These are phyloP conservation scores for Lycaena phlaeas DNA, from an alignment of 2,888 invertebrate species.

Conservation along the genomic window DNA sequence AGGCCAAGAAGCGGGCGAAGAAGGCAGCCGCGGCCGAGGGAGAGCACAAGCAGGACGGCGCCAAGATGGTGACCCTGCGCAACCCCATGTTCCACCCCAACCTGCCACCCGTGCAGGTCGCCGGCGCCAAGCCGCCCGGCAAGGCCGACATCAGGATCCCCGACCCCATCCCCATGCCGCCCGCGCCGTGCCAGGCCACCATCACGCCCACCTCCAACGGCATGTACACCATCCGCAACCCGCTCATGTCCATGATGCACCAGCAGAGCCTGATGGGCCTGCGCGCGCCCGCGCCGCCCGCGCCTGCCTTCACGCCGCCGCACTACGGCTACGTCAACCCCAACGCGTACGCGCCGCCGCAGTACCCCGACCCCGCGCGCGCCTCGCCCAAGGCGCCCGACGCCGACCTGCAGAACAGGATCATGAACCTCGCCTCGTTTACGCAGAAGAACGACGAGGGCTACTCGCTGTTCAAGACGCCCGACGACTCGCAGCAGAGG, in stretches of 20 bases:
- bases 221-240: conserved; percentile 89
- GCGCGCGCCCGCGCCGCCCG: conserved; percentile 31
- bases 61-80: conserved; percentile 82
- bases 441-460: conserved; percentile 64
- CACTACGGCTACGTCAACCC: conserved; percentile 48
- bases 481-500: conserved; percentile 41
- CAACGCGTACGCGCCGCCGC: conserved; percentile 32
- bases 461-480: conserved; percentile 52
- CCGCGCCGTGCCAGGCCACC: conserved; percentile 59
- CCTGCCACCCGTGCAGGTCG: conserved; percentile 48
- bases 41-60: conserved; percentile 42
- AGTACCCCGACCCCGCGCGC: conserved; percentile 23
- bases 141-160: conserved; percentile 54
- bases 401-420: conserved; percentile 41
- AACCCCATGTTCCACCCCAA: conserved; percentile 84
- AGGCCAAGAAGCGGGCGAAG: conserved; percentile 57
- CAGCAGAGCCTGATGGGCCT: conserved; percentile 51
- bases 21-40: conserved; percentile 33
- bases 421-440: conserved; percentile 58
- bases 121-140: conserved; percentile 33
- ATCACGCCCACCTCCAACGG: conserved; percentile 74
- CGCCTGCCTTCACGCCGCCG: conserved; percentile 32
- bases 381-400: conserved; percentile 38
- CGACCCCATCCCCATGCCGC: conserved; percentile 63
- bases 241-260: conserved; percentile 73